Evolutionary conservation across 2,797 vertebrate species (phyloP), one percentile per base, ranked within the genome.

Genomic region (Botia almorhae): DNA sequence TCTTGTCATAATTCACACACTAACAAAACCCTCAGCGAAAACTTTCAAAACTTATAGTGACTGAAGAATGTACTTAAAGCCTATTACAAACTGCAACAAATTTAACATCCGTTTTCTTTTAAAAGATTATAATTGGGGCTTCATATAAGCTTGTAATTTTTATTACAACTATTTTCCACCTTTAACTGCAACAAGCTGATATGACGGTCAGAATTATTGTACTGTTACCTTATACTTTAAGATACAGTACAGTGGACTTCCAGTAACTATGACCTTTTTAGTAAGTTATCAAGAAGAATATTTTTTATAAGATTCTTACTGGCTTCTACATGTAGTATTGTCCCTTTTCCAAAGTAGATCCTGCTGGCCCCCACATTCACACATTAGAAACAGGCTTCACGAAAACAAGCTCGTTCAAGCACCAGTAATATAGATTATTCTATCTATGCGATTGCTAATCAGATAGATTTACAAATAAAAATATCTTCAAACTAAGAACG

Each of bases 1-100:
- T 70, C 56, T 51, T 78, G 76, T 63, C 0, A 16, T 78, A 70
- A 77, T 55, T 70, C 80, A 82, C 80, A 81, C 80, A 76, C 19
- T 46, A 75, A 21, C 3, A 26, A 61, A 78, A 2, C 12, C 76
- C n/a, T 61, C 55, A 70, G 56, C 76, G 39, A 50, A 61, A 69
- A 50, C 76, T 23, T 8, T 55, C 3, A 2, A 4, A 2, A 8
- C 29, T 29, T 2, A 4, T 29, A 4, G 4, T 29, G 1, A 29
- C 1, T 29, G 29, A 29, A 29, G 29, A 29, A 29, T 4, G 29
- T 29, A 29, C 1, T 29, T 29, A 29, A 29, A 29, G 29, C 29
- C 29, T 29, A 29, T 29, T 29, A 29, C 29, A 29, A 29, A 29
- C 29, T 29, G 29, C 1, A 29, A 4, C 29, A 7, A 53, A 53